phyloP scores from a whole-genome alignment of 2,113 vertebrate species.

The Lepus americanus region DNA sequence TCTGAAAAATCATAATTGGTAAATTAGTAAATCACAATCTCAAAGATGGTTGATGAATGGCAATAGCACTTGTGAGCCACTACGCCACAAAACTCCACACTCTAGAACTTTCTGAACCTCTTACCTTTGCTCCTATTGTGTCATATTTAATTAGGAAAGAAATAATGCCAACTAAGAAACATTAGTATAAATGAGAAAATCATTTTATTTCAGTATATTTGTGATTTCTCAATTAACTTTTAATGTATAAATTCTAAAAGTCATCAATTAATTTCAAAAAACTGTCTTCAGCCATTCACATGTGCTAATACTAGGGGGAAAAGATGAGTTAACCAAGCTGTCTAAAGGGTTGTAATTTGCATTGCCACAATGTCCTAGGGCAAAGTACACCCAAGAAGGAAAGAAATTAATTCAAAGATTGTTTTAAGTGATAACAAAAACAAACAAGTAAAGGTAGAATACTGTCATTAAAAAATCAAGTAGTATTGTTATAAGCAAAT shows the following conservation, averaged over 20 bases:
- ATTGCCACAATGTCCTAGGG: neutral
- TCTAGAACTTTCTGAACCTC: neutral
- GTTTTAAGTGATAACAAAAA: neutral
- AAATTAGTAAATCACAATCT: neutral
- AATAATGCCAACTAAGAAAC: slow-evolving; percentile 27
- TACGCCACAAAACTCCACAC: neutral
- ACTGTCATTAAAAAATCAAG: slow-evolving; percentile 17
- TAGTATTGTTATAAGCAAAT: slow-evolving; percentile 2
- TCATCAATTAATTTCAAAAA: slow-evolving; percentile 59
- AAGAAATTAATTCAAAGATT: slow-evolving; percentile 38
- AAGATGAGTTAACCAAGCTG: slow-evolving; percentile 33
- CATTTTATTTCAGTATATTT: slow-evolving; percentile 10
- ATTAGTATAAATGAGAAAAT: slow-evolving; percentile 28
- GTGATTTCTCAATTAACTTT: slow-evolving; percentile 45
- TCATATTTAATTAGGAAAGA: neutral
- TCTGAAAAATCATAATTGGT: neutral
- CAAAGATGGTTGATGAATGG: neutral
- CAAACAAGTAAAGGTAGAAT: neutral
- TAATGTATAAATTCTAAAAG: slow-evolving; percentile 60
- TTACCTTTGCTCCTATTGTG: neutral
- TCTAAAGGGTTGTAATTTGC: neutral
- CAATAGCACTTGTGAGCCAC: neutral
- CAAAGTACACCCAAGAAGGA: neutral
- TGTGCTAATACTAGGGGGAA: neutral
- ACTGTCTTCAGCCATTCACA: slow-evolving; percentile 12